Evolutionary conservation across 2,113 vertebrate genomes (phyloP).

Genomic region (Sinosuthora webbiana): DNA sequence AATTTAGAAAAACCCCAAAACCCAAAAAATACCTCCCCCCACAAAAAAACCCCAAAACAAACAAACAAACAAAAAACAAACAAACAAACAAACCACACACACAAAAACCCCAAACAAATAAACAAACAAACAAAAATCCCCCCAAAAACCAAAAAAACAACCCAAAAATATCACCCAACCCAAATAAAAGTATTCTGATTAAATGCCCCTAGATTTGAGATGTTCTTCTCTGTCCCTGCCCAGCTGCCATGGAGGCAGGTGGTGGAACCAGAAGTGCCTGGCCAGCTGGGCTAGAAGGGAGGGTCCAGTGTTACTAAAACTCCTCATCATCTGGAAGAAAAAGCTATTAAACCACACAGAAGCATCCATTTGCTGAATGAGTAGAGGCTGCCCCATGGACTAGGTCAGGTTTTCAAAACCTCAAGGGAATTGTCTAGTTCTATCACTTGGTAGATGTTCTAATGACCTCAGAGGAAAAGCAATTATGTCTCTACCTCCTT

Average conservation of each 20-base stretch:
- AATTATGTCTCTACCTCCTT: not conserved
- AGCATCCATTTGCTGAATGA: not conserved
- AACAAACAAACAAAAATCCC: too few species aligned
- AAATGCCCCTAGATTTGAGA: not conserved
- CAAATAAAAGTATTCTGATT: not conserved
- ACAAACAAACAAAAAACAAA: too few species aligned
- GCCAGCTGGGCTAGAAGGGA: not conserved
- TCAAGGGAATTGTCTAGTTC: not conserved
- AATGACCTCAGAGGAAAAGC: not conserved
- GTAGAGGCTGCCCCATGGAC: not conserved
- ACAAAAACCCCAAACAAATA: too few species aligned
- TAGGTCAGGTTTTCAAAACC: not conserved
- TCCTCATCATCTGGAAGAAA: not conserved
- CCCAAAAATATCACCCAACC: not conserved
- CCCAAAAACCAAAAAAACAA: too few species aligned
- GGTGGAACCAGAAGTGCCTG: not conserved
- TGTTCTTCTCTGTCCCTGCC: not conserved
- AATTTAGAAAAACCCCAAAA: not conserved
- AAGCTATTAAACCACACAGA: not conserved
- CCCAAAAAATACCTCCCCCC: not conserved
- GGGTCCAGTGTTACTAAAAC: not conserved
- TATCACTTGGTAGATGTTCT: not conserved
- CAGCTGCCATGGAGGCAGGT: fast-evolving
- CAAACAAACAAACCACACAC: too few species aligned
- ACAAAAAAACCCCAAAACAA: too few species aligned